A percentile compares a stretch with the other conserved stretches of the same genome.
phyloP scores from a whole-genome alignment of 1,140 invertebrate species.

The Brachionus koreanus region DNA sequence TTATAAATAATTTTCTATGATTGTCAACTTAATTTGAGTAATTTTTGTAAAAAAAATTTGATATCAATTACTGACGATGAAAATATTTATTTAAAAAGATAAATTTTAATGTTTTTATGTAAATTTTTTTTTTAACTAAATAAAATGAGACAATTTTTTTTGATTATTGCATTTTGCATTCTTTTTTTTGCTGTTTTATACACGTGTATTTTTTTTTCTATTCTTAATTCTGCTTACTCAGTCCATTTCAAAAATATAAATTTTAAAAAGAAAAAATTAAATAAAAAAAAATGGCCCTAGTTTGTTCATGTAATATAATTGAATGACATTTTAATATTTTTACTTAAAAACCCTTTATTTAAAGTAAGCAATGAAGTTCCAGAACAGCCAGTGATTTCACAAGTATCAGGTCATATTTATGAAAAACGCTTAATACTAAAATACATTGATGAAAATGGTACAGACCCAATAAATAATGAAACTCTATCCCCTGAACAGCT shows the following conservation, averaged over 20 bases:
- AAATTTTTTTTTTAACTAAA: background rate
- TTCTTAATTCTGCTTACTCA: background rate
- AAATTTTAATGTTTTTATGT: no score
- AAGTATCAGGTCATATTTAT: constrained; percentile 88
- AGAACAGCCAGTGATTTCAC: constrained; percentile 90
- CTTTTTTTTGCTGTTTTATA: background rate
- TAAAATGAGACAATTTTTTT: background rate
- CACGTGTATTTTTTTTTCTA: background rate
- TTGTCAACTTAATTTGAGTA: no score
- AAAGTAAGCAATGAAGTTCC: constrained; percentile 54
- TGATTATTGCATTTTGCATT: background rate
- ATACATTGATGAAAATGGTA: constrained; percentile 90
- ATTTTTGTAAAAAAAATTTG: no score
- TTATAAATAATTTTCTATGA: no score
- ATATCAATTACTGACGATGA: no score
- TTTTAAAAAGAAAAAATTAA: background rate
- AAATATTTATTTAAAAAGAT: no score
- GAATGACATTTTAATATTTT: background rate
- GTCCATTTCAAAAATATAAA: background rate
- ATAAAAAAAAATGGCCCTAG: constrained; percentile 7
- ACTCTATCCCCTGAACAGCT: constrained; percentile 78
- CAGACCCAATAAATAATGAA: constrained; percentile 90
- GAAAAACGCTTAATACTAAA: constrained; percentile 93
- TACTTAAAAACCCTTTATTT: background rate
- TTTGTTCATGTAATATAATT: background rate